Base-by-base conservation (phyloP, 2,113 vertebrate species). In the Bubo bubo region DNA sequence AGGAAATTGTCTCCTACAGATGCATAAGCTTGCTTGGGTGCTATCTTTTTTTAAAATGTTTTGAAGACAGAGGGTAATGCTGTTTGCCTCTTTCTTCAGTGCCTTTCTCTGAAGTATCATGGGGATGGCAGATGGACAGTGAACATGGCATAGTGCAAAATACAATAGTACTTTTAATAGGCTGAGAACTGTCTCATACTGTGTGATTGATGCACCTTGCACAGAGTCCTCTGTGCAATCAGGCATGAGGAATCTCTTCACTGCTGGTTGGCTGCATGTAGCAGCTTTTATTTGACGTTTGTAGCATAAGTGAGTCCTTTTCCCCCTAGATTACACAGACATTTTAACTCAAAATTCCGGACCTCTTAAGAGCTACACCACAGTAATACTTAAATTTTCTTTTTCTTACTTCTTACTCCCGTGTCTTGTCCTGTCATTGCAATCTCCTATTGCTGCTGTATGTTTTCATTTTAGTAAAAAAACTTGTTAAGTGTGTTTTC, bases 281-380 rank as follows among this genome's bases (percentile, higher is more conserved):
- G 47, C 23, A 82, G 34, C 27, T 79, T 93, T 91, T 34, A 32
- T 28, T 88, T 88, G 7, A 79, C 9, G 67, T 67, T 27, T 35
- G 27, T 24, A 79, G 53, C 34, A 66, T 12, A 43, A 79, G 52
- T 14, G 7, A 63, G 26, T 84, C 13, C 4, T 68, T 41, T 60
- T 14, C 6, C 6, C 23, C 8, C 2, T 32, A 56, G 4, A 72
- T 49, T 34, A 68, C 0, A 3, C 5, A 59, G 11, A 63, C 0
- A 20, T 28, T 79, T 53, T 56, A 79, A 82, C 9, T 19, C 47
- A 34, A 75, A 92, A 88, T 67, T 72, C 52, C 18, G n/a, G 58
- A 34, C 8, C 35, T 72, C 59, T 62, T 24, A 37, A 19, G 16
- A 81, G 32, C 12, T 68, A 63, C 6, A 47, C 13, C 12, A 58